Base-by-base conservation (phyloP, 2,113 vertebrate species). In the Myocastor coypus region DNA sequence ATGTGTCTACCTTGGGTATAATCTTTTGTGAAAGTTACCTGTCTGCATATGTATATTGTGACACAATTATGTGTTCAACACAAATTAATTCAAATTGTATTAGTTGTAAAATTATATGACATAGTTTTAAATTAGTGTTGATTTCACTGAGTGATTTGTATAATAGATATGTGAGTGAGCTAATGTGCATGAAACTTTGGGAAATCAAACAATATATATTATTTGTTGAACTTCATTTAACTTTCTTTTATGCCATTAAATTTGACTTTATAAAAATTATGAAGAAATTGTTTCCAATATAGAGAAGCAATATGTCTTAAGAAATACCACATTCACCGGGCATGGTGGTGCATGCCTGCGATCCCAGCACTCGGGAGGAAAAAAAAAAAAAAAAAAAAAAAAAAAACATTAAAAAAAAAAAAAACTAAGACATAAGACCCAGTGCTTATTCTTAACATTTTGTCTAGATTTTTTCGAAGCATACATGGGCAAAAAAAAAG, bases 11-110 rank as follows among this genome's bases (percentile, higher is more conserved):
- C 16, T 82, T 61, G 37, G 26, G 16, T 93, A 11, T 85, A 66
- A 59, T 93, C 40, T 93, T 95, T 90, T 83, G 55, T 92, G 55
- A 73, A 97, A 92, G 57, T 94, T 40, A 92, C 42, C 64, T 89
- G 32, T 71, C 42, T 85, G 30, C 22, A 46, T 50, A 28, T 28
- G 12, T 91, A 46, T 84, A 42, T 88, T 94, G 64, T 91, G 34
- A 94, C 91, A 96, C 61, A 94, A 4, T 96, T 95, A 80, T 69
- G 24, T 64, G 32, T 7, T 59, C 17, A 88, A 87, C 40, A 57
- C 61, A 40, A 71, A 66, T 75, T 66, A 73, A 85, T 94, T 92
- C 87, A 94, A 96, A 75, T 40, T 94, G 52, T 75, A 46, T 11
- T 73, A 89, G 37, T 90, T 92, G 50, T 93, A 81, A 87, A 90